phyloP scores from a whole-genome alignment of 2,888 invertebrate species.

The Metallyticus violacea region DNA sequence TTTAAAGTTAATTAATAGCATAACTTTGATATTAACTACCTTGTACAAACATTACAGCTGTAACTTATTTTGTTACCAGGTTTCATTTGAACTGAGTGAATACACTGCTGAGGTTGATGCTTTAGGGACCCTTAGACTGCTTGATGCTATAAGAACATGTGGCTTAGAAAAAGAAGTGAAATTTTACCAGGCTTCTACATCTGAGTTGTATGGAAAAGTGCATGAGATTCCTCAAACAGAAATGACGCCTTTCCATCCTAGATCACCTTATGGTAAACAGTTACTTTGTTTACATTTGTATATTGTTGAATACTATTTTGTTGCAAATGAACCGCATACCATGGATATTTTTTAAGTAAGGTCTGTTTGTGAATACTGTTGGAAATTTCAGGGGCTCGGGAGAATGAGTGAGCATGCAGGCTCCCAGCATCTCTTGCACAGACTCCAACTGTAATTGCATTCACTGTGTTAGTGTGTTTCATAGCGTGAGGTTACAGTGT shows the following conservation, averaged over 20 bases:
- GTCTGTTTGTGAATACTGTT: no score
- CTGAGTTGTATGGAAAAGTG: constrained; percentile 92
- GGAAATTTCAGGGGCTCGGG: no score
- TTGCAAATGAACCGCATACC: neutral
- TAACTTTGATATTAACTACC: no score
- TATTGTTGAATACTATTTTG: neutral
- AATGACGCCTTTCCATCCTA: constrained; percentile 92
- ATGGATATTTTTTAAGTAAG: no score
- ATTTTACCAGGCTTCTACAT: constrained; percentile 96
- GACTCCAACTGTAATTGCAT: no score
- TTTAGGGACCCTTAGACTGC: constrained; percentile 84
- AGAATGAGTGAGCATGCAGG: no score
- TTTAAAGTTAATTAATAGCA: no score
- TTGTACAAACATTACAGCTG: no score
- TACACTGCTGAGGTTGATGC: constrained; percentile 98
- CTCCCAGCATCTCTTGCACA: no score
- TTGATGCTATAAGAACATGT: constrained; percentile 90
- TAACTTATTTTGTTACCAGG: constrained; percentile 48
- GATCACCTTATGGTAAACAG: constrained; percentile 95
- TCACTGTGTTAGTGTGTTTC: no score
- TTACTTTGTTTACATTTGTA: no score
- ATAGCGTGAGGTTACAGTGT: no score
- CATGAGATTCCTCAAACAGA: constrained; percentile 91
- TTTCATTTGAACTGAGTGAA: constrained; percentile 96
- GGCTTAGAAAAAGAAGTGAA: constrained; percentile 75